Base-by-base conservation (phyloP, 2,797 vertebrate genomes). In the Peromyscus aztecus region DNA sequence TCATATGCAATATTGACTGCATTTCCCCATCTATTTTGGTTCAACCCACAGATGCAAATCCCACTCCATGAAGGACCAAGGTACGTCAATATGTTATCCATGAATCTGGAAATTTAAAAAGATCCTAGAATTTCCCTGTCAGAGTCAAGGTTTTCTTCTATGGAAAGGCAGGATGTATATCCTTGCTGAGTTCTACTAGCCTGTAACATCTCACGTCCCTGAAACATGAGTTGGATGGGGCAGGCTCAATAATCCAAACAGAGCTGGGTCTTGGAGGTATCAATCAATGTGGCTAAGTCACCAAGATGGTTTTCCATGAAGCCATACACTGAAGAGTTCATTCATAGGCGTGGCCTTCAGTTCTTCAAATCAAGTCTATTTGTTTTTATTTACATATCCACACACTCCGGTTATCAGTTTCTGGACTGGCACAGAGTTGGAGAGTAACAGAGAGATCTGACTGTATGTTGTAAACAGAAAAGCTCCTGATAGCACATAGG, bases 361-460 rank as follows among this genome's bases (percentile, higher is more conserved):
- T 34, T 34, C 34, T 71, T 96, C 43, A 71, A 52, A 88, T 31
- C 52, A 90, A 93, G 27, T 14, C 7, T 13, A 76, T 81, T 69
- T 81, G 23, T 76, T 89, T 92, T 82, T 67, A 16, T 59, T 93
- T 96, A 84, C 23, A 77, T 52, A 86, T 57, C 31, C 52, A 85
- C 87, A 93, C 8, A 76, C 46, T 8, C 82, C 40, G 34, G 46
- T 91, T 76, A 83, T 91, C 86, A 95, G 85, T 77, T 92, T 92
- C 65, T 82, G 49, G 27, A 29, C 37, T 86, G 43, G 27, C 27
- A 0, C 73, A 16, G 16, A 49, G 43, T 16, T 69, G 21, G 4
- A 90, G 90, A 89, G n/a, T 59, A 57, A 57, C 1, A 52, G 55
- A 88, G 61, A 43, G n/a, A 85, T 78, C 85, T 81, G 43, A 9